Percentiles rank a stretch among this genome's conserved stretches.
Conservation (phyloP, 2,888 invertebrate species). For the Carcina quercana region DNA sequence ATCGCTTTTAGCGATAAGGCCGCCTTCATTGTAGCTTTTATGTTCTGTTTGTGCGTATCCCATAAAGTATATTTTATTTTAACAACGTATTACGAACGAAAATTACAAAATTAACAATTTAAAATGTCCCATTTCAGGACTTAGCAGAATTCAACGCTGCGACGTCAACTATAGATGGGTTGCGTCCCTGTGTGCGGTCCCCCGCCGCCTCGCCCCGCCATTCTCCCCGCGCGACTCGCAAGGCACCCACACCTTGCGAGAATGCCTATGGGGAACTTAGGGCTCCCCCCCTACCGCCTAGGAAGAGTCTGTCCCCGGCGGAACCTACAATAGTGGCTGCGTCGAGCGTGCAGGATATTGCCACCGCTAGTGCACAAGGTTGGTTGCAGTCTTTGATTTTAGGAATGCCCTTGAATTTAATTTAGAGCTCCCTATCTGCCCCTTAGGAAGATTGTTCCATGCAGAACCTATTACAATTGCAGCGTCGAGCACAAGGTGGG, state of each 20-base stretch:
- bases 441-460: too few species aligned
- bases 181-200: constrained; percentile 64
- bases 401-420: too few species aligned
- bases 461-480: too few species aligned
- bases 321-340: constrained; percentile 47
- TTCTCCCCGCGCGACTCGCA: constrained; percentile 47
- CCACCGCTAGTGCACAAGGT: constrained; percentile 42
- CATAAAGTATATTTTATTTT: neutral
- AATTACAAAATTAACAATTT: neutral
- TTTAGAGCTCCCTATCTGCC: too few species aligned
- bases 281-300: constrained; percentile 71
- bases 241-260: constrained; percentile 36
- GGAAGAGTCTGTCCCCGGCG: constrained; percentile 71
- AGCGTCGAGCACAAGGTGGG: too few species aligned
- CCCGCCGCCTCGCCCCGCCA: constrained; percentile 75
- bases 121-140: constrained; percentile 57
- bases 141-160: constrained; percentile 78
- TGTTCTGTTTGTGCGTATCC: neutral
- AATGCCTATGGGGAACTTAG: constrained; percentile 61
- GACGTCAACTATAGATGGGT: constrained; percentile 75
- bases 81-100: neutral
- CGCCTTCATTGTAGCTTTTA: too few species aligned
- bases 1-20: too few species aligned
- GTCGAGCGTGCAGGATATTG: constrained; percentile 59
- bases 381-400: too few species aligned